These are phyloP conservation scores for Tetrax tetrax DNA, from an alignment of 2,113 vertebrate genomes.

Conservation along the genomic window DNA sequence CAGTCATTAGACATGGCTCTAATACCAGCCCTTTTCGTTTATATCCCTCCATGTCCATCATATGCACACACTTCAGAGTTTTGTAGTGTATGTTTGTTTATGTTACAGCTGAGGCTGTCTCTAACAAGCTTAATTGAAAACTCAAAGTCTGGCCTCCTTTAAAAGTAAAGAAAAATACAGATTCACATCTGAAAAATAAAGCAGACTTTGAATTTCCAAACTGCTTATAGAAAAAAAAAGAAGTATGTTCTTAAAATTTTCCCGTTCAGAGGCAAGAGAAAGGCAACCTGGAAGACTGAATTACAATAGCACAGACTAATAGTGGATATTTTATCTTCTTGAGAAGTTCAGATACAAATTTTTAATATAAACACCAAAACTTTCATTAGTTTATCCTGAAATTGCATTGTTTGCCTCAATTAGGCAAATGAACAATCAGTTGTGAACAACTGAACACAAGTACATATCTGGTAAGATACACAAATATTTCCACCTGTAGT, in stretches of 20 bases:
- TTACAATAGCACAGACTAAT: not conserved
- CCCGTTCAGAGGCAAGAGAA: not conserved
- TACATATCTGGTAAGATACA: not conserved
- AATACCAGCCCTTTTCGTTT: not conserved
- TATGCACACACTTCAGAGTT: not conserved
- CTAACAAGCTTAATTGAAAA: not conserved
- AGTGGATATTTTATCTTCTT: not conserved
- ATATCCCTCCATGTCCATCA: not conserved
- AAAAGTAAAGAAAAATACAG: not conserved
- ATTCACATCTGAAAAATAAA: not conserved
- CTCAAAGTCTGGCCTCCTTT: not conserved
- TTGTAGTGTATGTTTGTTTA: not conserved
- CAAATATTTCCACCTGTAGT: not conserved
- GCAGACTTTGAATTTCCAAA: not conserved
- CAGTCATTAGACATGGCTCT: not conserved
- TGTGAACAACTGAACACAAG: not conserved
- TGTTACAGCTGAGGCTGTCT: not conserved
- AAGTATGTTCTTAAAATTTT: not conserved
- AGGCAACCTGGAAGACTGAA: not conserved
- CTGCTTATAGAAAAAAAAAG: not conserved
- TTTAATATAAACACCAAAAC: not conserved
- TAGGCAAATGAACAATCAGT: not conserved
- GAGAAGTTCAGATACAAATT: not conserved
- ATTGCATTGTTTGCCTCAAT: not conserved
- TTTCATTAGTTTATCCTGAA: not conserved